Base-by-base conservation (phyloP, 2,113 vertebrate species). In the Chloroceryle aenea region DNA sequence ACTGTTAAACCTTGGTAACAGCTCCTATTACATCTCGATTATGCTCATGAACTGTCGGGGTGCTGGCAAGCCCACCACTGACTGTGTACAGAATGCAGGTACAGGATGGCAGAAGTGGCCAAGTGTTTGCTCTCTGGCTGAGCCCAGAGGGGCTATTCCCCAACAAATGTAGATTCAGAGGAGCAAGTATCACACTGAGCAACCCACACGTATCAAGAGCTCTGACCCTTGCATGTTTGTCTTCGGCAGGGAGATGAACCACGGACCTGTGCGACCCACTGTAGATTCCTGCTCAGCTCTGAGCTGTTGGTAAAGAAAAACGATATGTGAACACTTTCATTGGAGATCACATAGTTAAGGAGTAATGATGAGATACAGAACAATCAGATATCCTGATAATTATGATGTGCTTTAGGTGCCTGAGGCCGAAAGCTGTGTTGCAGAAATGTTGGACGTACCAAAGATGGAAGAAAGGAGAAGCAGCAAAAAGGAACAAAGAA, bases 111-210 rank as follows among this genome's bases (percentile, higher is more conserved):
- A 48, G 45, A 29, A 59, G 19, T 10, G 29, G 43, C 29, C 0
- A 1, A 40, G 58, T 6, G 15, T 30, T 75, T 53, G 48, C 29
- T 80, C 62, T 40, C 38, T 7, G 17, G 18, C 43, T 53, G 38
- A 83, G 45, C 40, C 17, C 27, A 2, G 52, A 18, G 9, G 23
- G 14, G 21, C 17, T 34, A 2, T 30, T 77, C 59, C 59, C 26
- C 64, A 36, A 3, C 22, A 38, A 48, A 58, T 6, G 9, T 9
- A 30, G 26, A n/a, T 77, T 66, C 47, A 36, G 61, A 47, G 64
- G 63, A 23, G 43, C 0, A 3, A 69, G 43, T 11, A 23, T 43
- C 9, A 6, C 1, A 0, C 2, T 77, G 45, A n/a, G 22, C 76
- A 77, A 15, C 27, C 11, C 45, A 15, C 30, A 3, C n/a, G 29